phyloP scores from a whole-genome alignment of 1,140 invertebrate species.

The Globodera ellingtonae region DNA sequence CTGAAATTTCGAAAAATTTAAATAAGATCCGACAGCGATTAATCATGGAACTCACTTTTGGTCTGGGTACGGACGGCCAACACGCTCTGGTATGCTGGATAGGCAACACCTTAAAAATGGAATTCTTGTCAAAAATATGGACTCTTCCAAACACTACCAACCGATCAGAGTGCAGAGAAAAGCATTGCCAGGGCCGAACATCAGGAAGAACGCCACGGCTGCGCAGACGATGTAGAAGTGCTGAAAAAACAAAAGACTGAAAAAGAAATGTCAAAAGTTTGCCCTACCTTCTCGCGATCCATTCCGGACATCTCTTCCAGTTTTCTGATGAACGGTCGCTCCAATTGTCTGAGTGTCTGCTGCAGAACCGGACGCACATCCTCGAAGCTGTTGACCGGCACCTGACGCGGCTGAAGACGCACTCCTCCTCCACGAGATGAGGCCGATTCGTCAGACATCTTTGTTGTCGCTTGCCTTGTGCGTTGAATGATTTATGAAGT shows the following conservation, averaged over 20 bases:
- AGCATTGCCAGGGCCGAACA: slow-evolving; percentile 89
- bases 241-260: not conserved
- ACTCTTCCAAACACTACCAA: slow-evolving; percentile 63
- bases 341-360: not conserved
- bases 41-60: not conserved
- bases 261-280: not conserved
- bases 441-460: too few relatives aligned
- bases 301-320: slow-evolving; percentile 3
- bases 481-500: too few relatives aligned
- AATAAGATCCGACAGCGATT: too few relatives aligned
- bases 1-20: not conserved
- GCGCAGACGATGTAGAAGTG: not conserved
- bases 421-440: not conserved
- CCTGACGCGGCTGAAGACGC: slow-evolving; percentile 9
- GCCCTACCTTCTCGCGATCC: slow-evolving; percentile 14
- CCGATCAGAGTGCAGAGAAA: slow-evolving; percentile 91
- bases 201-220: slow-evolving; percentile 75
- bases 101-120: slow-evolving; percentile 70
- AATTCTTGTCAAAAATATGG: not conserved
- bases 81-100: slow-evolving; percentile 85
- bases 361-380: slow-evolving; percentile 5
- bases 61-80: slow-evolving; percentile 4
- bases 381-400: slow-evolving; percentile 9
- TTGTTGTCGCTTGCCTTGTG: too few relatives aligned
- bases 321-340: not conserved